Evolutionary conservation across 2,113 vertebrate species (phyloP), one percentile per base, ranked within the genome.

Genomic region (Ammospiza nelsoni): DNA sequence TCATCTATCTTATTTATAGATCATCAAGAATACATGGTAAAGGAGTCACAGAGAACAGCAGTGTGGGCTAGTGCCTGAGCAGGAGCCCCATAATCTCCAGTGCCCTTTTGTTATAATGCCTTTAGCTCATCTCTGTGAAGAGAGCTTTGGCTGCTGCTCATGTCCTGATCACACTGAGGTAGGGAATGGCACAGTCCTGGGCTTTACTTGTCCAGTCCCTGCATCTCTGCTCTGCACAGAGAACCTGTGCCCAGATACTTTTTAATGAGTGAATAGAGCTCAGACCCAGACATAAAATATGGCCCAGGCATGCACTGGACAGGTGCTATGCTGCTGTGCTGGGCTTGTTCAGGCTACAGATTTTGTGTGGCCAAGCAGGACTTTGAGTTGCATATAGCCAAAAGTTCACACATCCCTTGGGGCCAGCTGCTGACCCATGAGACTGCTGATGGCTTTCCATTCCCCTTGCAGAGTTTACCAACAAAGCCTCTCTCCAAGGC

Each of bases 391-490:
- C 29, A 74, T 39, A 54, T 14, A 58, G 6, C 7, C 49, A 23
- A 21, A 92, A 73, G 19, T 44, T 65, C 39, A 62, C 15, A 25
- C 1, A 6, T 74, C 22, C 8, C 12, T 79, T n/a, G 33, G 13
- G 37, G 41, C 5, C 68, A 92, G 0, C 9, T 49, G 68, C n/a
- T 73, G 67, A 58, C 24, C 37, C n/a, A 3, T 20, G 46, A 73
- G 49, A 65, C 19, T 0, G 4, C 29, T 1, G 3, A 35, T 15
- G 0, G 0, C 28, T 18, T 71, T 58, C 23, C 9, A 14, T 48
- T 21, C 17, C 5, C 29, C 39, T 74, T 74, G 46, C 59, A 77
- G 63, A 57, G 17, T 65, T 86, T 58, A 46, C 25, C n/a, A 62
- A 39, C 48, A 84, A 24, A 77, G 11, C 6, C 9, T 7, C 35